Evolutionary conservation across 2,113 vertebrate genomes (phyloP), one percentile per base, ranked within the genome.

Genomic region (Vanacampus margaritifer): DNA sequence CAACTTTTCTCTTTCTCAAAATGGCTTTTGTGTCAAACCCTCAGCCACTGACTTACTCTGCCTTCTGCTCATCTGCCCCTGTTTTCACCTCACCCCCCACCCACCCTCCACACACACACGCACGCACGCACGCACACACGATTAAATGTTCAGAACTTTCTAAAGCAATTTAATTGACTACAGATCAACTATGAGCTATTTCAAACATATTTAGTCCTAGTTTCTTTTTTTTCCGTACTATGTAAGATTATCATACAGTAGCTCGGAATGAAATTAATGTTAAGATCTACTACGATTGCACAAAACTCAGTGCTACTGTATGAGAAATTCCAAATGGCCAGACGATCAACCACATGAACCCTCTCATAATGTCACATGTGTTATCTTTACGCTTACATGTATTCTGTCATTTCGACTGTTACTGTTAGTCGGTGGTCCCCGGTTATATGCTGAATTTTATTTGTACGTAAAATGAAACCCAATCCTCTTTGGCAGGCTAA

Each of bases 1-100:
- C 79, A 84, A 87, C 80, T 87, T 85, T 88, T 74, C 70, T 59
- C 74, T 81, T 75, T 87, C 80, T 56, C 65, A n/a, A 84, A 84
- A 74, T 54, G 75, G 58, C 87, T 83, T 92, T 93, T 91, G 91
- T 91, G 81, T 85, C 66, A 64, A 73, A 81, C 61, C 75, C 71
- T 58, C 66, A 54, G 76, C 79, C 76, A 61, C 84, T 72, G 80
- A 76, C 85, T 67, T 62, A 78, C 84, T 74, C 80, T 89, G 88
- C 90, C 86, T 88, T 90, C 88, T 88, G 90, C 87, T 92, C 86
- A 85, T 88, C 81, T 84, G 85, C 79, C 86, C 84, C 76, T 74
- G 45, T 82, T 87, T 81, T 82, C 81, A 88, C 83, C 83, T 83
- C 81, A 32, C n/a, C n/a, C n/a, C n/a, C n/a, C 11, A n/a, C 80